Conservation (phyloP, 2,797 vertebrate genomes). For the Cossypha niveicapilla region DNA sequence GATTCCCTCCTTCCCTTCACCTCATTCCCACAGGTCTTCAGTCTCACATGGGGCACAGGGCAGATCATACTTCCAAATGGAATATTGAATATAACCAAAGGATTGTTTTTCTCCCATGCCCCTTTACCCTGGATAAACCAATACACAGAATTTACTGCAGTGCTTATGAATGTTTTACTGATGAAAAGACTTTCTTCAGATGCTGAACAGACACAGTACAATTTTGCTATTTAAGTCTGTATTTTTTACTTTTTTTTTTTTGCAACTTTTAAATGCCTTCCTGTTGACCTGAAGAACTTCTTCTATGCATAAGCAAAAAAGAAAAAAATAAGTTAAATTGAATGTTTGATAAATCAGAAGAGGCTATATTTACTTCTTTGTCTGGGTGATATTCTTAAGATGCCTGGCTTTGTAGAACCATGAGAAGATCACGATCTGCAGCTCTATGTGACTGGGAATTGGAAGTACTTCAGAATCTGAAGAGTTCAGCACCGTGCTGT, state of each 20-base stretch:
- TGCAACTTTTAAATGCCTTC: neutral
- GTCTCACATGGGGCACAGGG: neutral
- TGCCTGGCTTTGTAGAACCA: neutral
- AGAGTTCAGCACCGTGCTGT: neutral
- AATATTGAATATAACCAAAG: accelerated
- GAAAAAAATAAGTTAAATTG: neutral
- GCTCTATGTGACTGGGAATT: conserved; percentile 34
- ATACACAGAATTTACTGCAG: neutral
- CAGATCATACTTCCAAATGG: neutral
- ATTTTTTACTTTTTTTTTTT: neutral
- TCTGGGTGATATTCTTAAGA: conserved; percentile 22
- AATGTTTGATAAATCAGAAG: neutral
- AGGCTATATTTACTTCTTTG: neutral
- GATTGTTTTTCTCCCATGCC: neutral
- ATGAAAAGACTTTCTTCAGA: neutral
- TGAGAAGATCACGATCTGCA: conserved; percentile 22
- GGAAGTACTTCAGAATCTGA: conserved; percentile 30
- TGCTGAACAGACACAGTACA: accelerated
- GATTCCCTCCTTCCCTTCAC: neutral
- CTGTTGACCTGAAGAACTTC: neutral
- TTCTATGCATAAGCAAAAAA: neutral
- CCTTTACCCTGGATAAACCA: neutral
- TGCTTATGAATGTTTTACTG: neutral
- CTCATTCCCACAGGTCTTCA: neutral
- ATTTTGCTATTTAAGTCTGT: neutral